Conservation (phyloP, 2,113 vertebrate genomes). For the Polypterus bichir region DNA sequence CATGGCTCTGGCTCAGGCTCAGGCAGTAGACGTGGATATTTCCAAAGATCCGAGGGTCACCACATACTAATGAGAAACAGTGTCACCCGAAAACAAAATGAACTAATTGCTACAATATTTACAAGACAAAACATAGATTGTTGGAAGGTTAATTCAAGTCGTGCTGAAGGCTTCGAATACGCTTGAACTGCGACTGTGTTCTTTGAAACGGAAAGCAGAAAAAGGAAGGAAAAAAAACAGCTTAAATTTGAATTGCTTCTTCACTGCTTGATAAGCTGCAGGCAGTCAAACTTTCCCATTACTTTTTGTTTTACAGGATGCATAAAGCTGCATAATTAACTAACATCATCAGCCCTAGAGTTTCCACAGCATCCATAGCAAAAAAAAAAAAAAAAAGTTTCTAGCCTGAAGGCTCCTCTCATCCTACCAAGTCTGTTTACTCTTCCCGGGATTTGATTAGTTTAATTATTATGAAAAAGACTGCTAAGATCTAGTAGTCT, state of each 20-base stretch:
- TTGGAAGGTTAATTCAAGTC: slow-evolving; percentile 63
- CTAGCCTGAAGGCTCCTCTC: slow-evolving; percentile 82
- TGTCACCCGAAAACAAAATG: slow-evolving; percentile 51
- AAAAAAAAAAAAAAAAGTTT: slow-evolving; percentile 59
- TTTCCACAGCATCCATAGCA: slow-evolving; percentile 54
- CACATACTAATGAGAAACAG: slow-evolving; percentile 55
- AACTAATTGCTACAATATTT: slow-evolving; percentile 56
- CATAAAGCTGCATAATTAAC: slow-evolving; percentile 91
- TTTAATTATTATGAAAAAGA: slow-evolving; percentile 98
- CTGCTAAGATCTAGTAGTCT: slow-evolving; percentile 87
- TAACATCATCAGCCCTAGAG: slow-evolving; percentile 91
- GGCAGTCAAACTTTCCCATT: slow-evolving; percentile 83
- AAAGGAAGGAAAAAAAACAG: slow-evolving; percentile 38
- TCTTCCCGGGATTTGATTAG: slow-evolving; percentile 95
- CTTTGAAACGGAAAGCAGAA: slow-evolving; percentile 20
- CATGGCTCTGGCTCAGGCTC: too few relatives aligned
- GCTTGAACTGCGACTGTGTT: slow-evolving; percentile 45
- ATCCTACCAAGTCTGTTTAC: slow-evolving; percentile 91
- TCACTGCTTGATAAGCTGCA: slow-evolving; percentile 80
- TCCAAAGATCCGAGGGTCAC: slow-evolving; percentile 30
- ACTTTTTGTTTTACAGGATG: slow-evolving; percentile 64
- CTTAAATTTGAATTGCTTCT: slow-evolving; percentile 70
- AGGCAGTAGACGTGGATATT: too few relatives aligned
- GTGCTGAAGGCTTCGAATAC: slow-evolving; percentile 55
- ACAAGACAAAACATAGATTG: slow-evolving; percentile 37